Evolutionary conservation across 2,888 invertebrate genomes (phyloP), one percentile per base, ranked within the genome.

Genomic region (Microdon myrmicae): DNA sequence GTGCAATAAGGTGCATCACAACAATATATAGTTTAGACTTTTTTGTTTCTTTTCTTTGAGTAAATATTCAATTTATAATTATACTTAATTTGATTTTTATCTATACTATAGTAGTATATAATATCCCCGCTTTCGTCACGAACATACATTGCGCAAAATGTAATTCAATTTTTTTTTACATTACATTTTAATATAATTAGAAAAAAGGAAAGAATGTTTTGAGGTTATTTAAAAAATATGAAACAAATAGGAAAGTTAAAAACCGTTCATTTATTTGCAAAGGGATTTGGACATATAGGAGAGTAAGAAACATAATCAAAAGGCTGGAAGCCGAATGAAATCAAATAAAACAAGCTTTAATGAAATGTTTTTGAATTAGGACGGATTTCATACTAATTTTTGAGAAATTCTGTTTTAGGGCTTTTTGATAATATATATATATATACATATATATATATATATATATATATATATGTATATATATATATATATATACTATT

Each of bases 1-100:
- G 64, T 64, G 64, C 64, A 58, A 23, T 64, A 64, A 56, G 64
- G 64, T 64, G 64, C 64, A 58, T 64, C 64, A 64, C 64, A 64
- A 64, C 64, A 58, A 47, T 58, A 37, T 48, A 29, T 49, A 29
- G 22, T 5, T 29, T 22, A 19, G 12, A 10, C 31, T 9, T 10
- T 28, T 28, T 28, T 14, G 10, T 10, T 32, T 51, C 41, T 37
- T 39, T 14, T 53, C 16, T 22, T 37, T 37, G 29, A 43, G 43
- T 44, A 38, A 38, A 38, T 54, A 14, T 54, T 44, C 16, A 53
- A 38, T 20, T 22, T 22, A 14, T 34, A 12, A 16, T 31, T 35
- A 4, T 19, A 10, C 22, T 39, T 51, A 37, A 37, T 44, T 58
- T 45, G 26, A 25, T 19, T 49, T 48, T 61, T 32, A 38, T 34